A percentile compares a stretch with the other conserved stretches of the same genome.
Evolutionary conservation across 2,888 invertebrate species (phyloP).

Genomic region (Spialia ferax): DNA sequence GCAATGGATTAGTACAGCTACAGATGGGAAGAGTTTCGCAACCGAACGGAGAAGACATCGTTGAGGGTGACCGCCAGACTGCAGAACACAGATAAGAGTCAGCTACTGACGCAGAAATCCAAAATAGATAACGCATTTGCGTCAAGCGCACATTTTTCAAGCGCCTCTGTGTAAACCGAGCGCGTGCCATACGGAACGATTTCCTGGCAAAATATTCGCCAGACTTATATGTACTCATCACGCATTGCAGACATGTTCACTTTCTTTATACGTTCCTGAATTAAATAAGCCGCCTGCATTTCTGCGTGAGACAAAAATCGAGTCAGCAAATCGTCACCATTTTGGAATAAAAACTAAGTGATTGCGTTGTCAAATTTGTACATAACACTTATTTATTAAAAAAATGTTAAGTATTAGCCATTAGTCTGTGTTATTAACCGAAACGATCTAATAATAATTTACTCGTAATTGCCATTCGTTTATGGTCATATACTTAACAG

Average conservation of each 20-base stretch:
- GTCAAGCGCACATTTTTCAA: conserved; percentile 84
- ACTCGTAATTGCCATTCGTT: too few species aligned
- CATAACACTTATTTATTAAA: too few species aligned
- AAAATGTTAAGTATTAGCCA: too few species aligned
- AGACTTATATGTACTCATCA: conserved; percentile 64
- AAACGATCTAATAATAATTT: too few species aligned
- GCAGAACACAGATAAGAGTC: conserved; percentile 77
- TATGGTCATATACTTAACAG: too few species aligned
- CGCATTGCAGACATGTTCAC: conserved; percentile 63
- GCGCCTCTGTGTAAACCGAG: conserved; percentile 72
- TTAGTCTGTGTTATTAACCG: too few species aligned
- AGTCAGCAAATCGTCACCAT: neutral
- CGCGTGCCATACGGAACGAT: conserved; percentile 73
- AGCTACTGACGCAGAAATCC: conserved; percentile 81
- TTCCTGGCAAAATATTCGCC: conserved; percentile 79
- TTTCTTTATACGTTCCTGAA: conserved; percentile 56
- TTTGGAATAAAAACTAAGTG: neutral
- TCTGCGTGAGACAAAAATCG: conserved; percentile 9
- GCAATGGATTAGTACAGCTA: conserved; percentile 14
- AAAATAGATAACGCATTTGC: conserved; percentile 87
- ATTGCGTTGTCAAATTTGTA: neutral
- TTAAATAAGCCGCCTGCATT: conserved; percentile 24
- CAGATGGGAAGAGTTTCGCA: conserved; percentile 39
- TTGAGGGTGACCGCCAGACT: conserved; percentile 76
- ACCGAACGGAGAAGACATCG: conserved; percentile 52